These are phyloP conservation scores for Pseudonaja textilis DNA, from an alignment of 2,113 vertebrate species.

Conservation along the genomic window DNA sequence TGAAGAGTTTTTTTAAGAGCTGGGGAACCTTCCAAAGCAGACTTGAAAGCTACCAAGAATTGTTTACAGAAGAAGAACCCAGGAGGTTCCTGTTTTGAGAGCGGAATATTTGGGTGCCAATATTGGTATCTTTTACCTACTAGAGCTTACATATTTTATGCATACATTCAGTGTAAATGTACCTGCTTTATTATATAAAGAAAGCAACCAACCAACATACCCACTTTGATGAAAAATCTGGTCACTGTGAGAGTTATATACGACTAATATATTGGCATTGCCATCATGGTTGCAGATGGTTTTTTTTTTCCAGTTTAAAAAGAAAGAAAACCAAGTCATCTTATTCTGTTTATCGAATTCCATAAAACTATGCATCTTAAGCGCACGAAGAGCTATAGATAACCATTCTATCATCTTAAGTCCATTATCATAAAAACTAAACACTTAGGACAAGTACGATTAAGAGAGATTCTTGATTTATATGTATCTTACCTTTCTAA, in stretches of 20 bases:
- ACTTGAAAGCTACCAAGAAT: neutral
- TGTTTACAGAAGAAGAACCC: neutral
- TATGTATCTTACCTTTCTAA: neutral
- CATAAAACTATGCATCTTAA: neutral
- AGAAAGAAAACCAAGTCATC: neutral
- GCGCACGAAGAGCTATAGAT: neutral
- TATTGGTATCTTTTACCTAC: neutral
- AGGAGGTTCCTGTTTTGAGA: neutral
- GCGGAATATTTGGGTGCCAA: neutral
- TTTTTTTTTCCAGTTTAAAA: neutral
- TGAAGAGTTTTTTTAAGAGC: neutral
- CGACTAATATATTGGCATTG: neutral
- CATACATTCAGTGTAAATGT: neutral
- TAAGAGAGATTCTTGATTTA: neutral
- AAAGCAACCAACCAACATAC: neutral
- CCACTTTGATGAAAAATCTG: neutral
- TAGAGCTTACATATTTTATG: neutral
- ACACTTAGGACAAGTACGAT: neutral
- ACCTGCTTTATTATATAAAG: neutral
- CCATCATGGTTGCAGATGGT: conserved; percentile 52
- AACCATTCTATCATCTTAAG: neutral
- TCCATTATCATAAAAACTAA: neutral
- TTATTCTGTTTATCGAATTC: neutral
- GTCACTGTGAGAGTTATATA: neutral
- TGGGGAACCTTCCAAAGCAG: neutral